Conservation (phyloP, 2,113 vertebrate species). For the Erinaceus europaeus region DNA sequence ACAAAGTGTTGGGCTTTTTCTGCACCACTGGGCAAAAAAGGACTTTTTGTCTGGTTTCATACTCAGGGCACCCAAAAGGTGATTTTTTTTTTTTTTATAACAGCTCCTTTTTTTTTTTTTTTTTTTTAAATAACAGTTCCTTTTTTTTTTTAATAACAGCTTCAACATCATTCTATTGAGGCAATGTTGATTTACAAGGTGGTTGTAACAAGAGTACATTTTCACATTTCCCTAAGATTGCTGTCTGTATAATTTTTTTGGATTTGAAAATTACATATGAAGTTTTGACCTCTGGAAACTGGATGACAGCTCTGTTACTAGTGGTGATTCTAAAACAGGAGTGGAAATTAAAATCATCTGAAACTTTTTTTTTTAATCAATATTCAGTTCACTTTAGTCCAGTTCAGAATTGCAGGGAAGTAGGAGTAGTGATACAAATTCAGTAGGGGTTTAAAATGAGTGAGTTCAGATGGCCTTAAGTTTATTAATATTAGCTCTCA, state of each 20-base stretch:
- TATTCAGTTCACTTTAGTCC: neutral
- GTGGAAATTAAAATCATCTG: constrained; percentile 31
- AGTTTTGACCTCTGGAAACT: constrained; percentile 33
- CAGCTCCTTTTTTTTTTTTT: too few species aligned
- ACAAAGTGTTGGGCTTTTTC: too few species aligned
- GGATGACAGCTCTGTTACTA: neutral
- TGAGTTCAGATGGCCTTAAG: neutral
- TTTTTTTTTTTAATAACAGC: too few species aligned
- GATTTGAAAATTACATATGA: constrained; percentile 7
- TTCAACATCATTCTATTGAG: too few species aligned
- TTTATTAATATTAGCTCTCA: neutral
- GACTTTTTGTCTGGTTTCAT: too few species aligned
- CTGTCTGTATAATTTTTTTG: too few species aligned
- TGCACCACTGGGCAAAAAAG: too few species aligned
- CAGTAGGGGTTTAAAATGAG: neutral
- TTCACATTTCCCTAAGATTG: too few species aligned
- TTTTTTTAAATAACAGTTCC: too few species aligned
- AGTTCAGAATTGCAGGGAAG: neutral
- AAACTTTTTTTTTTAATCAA: neutral
- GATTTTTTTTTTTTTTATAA: too few species aligned
- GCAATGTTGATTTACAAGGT: too few species aligned
- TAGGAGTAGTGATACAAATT: neutral
- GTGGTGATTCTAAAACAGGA: neutral
- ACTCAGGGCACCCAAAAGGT: neutral
- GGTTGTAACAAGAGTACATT: too few species aligned